Base-by-base conservation (phyloP, 2,888 invertebrate species). In the Pocota personata region DNA sequence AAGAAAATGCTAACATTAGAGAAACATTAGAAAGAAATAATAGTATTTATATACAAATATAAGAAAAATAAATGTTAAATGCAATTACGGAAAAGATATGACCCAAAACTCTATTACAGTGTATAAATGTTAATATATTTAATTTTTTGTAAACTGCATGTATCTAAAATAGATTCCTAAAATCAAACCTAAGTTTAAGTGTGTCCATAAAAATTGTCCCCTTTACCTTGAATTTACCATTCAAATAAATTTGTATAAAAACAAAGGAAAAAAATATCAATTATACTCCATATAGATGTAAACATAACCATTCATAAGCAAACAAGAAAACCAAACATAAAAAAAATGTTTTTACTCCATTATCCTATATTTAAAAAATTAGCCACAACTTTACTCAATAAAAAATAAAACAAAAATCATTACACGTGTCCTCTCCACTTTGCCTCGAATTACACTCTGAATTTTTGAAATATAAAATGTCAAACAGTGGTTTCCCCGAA, bases 61-160 rank as follows among this genome's bases (percentile, higher is more conserved):
- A 6, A 21, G 66, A 58, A 16, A 73, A 43, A 32, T 30, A 58
- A 32, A 73, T 62, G 62, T 43, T 75, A 75, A 64, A 73, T 50
- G 12, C 72, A 50, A 60, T 60, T 64, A 40, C n/a, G 10, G 27
- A 66, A 40, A 66, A 32, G 8, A 37, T 67, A 58, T 67, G 66
- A 14, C 76, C 67, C 66, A 64, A 72, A 48, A 7, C 50, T 66
- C 37, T 60, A 76, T 27, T 66, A 66, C 52, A 40, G 35, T 78
- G 78, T 78, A 78, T 78, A 78, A 78, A 78, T 78, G 78, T 78
- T 69, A 78, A 78, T 78, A 78, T 32, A 58, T 73, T 62, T 10
- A 16, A 32, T 55, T 10, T 14, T 21, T 30, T 46, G 2, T 55
- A 16, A 4, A 27, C n/a, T 24, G 32, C 8, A 37, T 5, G 4